Base-by-base conservation (phyloP, 2,888 invertebrate species). In the Rhabditoides inermis region DNA sequence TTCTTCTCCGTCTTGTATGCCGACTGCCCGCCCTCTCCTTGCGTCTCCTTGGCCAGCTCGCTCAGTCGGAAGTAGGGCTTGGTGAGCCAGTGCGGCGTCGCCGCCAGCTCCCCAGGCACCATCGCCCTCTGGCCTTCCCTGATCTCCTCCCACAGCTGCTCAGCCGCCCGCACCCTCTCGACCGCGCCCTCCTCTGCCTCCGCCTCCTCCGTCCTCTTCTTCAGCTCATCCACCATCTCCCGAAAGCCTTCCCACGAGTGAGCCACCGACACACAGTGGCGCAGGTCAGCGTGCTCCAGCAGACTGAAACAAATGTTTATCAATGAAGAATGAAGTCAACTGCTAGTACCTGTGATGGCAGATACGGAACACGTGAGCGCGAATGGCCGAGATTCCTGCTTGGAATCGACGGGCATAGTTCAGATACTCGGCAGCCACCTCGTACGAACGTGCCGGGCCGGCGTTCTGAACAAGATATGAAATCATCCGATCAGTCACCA, bases 301-400 rank as follows among this genome's bases (percentile, higher is more conserved):
- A 73, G 53, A 40, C 73, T 72, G 49, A 55, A 65, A 50, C 27
- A 15, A 15, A 7, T n/a, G 7, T 6, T 49, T 44, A 27, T 30
- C 32, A 36, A 37, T 48, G 36, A 53, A 45, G n/a, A n/a, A 22
- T 12, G 7, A 12, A 18, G 18, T 46, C 28, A 45, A 30, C 27
- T 15, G 18, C 4, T 23, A 32, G 3, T 72, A 82, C 90, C 88
- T 83, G 80, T 91, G 89, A 78, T 95, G 91, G 73, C 90, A 88
- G 60, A 98, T 82, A 81, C 95, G 94, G 79, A 98, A 98, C 44
- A 95, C 80, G 81, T 98, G 95, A 0, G 95, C 95, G 63, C 95
- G 83, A 51, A 90, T 83, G 72, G 86, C 92, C 0, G 91, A 90
- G 45, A 86, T 80, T 10, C 90, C 90, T 69, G 90, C 90, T 3